These are phyloP conservation scores for Dryococelus australis DNA, from an alignment of 2,888 invertebrate species.

Conservation along the genomic window DNA sequence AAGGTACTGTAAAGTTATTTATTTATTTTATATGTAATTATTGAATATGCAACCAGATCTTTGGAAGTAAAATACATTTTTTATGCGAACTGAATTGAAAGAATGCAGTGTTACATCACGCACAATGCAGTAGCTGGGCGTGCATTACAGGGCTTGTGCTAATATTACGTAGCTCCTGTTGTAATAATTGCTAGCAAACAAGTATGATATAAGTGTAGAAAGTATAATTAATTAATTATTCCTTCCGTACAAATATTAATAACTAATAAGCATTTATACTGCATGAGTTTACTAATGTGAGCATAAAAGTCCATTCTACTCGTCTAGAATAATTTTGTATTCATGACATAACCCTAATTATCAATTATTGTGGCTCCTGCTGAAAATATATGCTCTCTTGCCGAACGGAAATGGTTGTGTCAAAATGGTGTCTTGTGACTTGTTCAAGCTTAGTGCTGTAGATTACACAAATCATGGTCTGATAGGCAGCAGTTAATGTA, in stretches of 20 bases:
- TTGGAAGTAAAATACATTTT: not conserved
- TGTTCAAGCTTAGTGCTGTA: not conserved
- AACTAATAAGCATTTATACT: not conserved
- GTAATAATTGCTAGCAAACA: not conserved
- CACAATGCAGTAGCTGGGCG: not conserved
- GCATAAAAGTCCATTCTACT: not conserved
- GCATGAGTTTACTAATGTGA: not conserved
- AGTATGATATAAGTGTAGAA: not conserved
- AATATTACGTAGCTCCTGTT: not conserved
- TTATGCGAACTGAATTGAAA: not conserved
- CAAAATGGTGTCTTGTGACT: not conserved
- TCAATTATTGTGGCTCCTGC: not conserved
- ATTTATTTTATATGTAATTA: constrained; percentile 10
- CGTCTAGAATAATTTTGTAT: constrained; percentile 16
- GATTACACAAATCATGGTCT: not conserved
- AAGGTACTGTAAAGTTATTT: not conserved
- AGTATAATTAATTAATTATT: not conserved
- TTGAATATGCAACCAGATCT: not conserved
- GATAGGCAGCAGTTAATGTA: not conserved
- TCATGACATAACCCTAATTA: not conserved
- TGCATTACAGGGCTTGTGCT: not conserved
- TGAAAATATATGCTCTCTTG: not conserved
- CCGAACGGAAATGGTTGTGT: not conserved
- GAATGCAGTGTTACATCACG: constrained; percentile 7
- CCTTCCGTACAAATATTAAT: constrained; percentile 13